Evolutionary conservation across 2,113 vertebrate genomes (phyloP).

Genomic region (Rhodinocichla rosea): DNA sequence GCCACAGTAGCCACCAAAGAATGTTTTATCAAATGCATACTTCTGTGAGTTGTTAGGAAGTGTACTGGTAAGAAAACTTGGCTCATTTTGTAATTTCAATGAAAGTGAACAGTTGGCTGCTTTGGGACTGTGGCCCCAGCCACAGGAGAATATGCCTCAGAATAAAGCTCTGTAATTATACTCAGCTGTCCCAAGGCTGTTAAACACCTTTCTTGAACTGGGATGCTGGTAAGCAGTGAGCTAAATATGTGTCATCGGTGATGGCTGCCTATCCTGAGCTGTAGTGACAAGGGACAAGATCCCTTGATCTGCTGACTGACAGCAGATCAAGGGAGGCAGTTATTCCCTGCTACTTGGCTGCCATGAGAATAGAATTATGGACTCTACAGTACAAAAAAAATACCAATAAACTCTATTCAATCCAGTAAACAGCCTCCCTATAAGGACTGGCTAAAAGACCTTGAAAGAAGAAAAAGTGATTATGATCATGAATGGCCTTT

Average conservation of each 20-base stretch:
- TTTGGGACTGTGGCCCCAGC: neutral
- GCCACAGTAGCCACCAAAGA: neutral
- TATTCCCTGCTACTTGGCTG: neutral
- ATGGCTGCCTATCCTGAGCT: neutral
- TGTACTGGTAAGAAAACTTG: neutral
- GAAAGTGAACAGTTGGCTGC: neutral
- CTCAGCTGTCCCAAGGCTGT: neutral
- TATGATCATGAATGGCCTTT: neutral
- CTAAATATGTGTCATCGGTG: neutral
- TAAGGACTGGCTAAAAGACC: neutral
- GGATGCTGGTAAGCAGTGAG: neutral
- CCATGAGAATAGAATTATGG: neutral
- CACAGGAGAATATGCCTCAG: neutral
- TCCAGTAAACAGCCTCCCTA: neutral
- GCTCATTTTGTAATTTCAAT: neutral
- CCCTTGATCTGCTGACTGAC: too few species aligned
- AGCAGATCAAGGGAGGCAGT: neutral
- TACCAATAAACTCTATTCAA: neutral
- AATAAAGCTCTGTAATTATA: neutral
- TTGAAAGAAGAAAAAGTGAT: neutral
- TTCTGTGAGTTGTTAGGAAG: neutral
- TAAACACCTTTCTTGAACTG: neutral
- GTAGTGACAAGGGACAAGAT: too few species aligned
- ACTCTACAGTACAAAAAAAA: neutral
- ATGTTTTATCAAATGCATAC: neutral